These are phyloP conservation scores for Platerodrilus igneus DNA, from an alignment of 2,888 invertebrate genomes.

Conservation along the genomic window DNA sequence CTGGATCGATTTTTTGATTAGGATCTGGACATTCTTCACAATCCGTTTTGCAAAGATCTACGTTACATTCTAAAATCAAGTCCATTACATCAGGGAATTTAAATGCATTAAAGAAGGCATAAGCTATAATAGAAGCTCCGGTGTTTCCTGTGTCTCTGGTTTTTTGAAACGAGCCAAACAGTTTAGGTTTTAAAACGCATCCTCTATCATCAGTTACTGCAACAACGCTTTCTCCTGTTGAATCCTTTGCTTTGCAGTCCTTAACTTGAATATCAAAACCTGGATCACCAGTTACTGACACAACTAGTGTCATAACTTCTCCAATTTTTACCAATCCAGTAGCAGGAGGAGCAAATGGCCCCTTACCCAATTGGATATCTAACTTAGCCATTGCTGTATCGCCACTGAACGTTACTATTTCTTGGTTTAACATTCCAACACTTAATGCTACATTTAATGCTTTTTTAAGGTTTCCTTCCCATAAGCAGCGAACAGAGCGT, in stretches of 20 bases:
- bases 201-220: conserved; percentile 70
- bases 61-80: conserved; percentile 74
- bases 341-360: conserved; percentile 71
- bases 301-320: conserved; percentile 75
- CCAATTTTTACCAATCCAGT: conserved; percentile 77
- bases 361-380: conserved; percentile 72
- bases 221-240: conserved; percentile 60
- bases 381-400: conserved; percentile 75
- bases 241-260: conserved; percentile 72
- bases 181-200: conserved; percentile 72
- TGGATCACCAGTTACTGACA: conserved; percentile 73
- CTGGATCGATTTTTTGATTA: conserved; percentile 56
- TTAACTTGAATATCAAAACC: conserved; percentile 74
- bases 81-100: conserved; percentile 85
- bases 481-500: conserved; percentile 70
- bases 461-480: conserved; percentile 77
- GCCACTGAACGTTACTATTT: conserved; percentile 79
- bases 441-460: conserved; percentile 68
- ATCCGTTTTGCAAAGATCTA: conserved; percentile 74
- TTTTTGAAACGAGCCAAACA: conserved; percentile 79
- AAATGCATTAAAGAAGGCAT: conserved; percentile 74
- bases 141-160: conserved; percentile 69
- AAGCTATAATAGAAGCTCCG: conserved; percentile 70
- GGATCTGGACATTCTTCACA: conserved; percentile 69
- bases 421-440: conserved; percentile 74